Conservation (phyloP, 2,113 vertebrate species). For the Tachuris rubrigastra region DNA sequence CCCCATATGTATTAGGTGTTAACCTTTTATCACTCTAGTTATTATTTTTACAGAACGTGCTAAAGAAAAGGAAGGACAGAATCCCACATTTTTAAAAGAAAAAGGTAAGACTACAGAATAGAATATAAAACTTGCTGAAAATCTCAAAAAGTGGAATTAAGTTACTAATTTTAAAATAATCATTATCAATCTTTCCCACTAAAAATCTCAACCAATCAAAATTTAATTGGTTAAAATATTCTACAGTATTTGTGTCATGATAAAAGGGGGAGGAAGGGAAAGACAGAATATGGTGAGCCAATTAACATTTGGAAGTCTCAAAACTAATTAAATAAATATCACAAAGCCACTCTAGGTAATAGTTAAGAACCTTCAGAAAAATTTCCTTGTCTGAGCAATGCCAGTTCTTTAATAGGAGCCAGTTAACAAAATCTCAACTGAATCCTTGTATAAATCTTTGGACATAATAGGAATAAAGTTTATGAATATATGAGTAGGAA, state of each 20-base stretch:
- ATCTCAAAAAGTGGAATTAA: neutral
- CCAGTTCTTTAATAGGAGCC: neutral
- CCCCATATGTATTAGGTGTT: neutral
- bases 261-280: fast-evolving
- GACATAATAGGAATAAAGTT: neutral
- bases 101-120: slow-evolving; percentile 24
- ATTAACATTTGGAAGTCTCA: neutral
- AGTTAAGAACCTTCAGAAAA: neutral
- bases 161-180: neutral
- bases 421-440: neutral
- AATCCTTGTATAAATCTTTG: neutral
- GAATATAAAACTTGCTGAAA: neutral
- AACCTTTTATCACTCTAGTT: neutral
- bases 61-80: slow-evolving; percentile 45
- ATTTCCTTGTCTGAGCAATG: neutral
- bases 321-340: neutral
- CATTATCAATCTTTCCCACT: neutral
- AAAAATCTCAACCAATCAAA: neutral
- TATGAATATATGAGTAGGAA: neutral
- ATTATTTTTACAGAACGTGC: neutral
- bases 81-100: slow-evolving; percentile 23
- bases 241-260: neutral
- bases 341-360: neutral
- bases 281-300: neutral
- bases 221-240: neutral